A percentile compares a stretch with the other conserved stretches of the same genome.
Conservation (phyloP, 2,888 invertebrate genomes). For the Eupithecia pulchellata region DNA sequence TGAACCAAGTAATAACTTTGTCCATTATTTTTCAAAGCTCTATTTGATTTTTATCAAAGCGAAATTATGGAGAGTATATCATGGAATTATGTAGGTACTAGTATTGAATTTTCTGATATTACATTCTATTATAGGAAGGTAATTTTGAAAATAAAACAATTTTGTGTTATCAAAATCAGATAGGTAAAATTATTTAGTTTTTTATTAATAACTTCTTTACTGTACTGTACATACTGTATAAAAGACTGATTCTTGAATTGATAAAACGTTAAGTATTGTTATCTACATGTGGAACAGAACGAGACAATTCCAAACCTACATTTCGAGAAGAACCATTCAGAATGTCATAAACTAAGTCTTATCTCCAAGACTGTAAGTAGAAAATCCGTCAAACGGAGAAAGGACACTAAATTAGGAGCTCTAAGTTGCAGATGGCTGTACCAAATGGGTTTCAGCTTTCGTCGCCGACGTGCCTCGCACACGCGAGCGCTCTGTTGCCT, state of each 20-base stretch:
- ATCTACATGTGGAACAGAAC: constrained; percentile 2
- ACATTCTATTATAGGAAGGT: background rate
- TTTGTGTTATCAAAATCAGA: too few relatives aligned
- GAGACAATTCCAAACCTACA: constrained; percentile 8
- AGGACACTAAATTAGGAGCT: constrained; percentile 29
- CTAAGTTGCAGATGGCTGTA: constrained; percentile 32
- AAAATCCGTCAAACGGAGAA: constrained; percentile 17
- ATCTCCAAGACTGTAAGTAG: constrained; percentile 4
- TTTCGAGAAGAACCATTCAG: background rate
- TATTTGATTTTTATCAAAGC: background rate
- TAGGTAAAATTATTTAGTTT: too few relatives aligned
- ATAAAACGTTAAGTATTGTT: background rate
- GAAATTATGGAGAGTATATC: background rate
- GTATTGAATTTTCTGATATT: too few relatives aligned
- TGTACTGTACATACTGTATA: too few relatives aligned
- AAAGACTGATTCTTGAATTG: too few relatives aligned
- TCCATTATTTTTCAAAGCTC: background rate
- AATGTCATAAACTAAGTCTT: constrained; percentile 14
- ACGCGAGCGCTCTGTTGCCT: constrained; percentile 7
- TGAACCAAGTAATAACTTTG: background rate
- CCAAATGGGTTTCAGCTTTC: constrained; percentile 32
- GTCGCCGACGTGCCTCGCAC: constrained; percentile 23
- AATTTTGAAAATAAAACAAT: background rate
- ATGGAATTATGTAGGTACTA: background rate
- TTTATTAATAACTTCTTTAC: too few relatives aligned